phyloP scores from a whole-genome alignment of 2,113 vertebrate species.

The Tricholaema leucomelas region DNA sequence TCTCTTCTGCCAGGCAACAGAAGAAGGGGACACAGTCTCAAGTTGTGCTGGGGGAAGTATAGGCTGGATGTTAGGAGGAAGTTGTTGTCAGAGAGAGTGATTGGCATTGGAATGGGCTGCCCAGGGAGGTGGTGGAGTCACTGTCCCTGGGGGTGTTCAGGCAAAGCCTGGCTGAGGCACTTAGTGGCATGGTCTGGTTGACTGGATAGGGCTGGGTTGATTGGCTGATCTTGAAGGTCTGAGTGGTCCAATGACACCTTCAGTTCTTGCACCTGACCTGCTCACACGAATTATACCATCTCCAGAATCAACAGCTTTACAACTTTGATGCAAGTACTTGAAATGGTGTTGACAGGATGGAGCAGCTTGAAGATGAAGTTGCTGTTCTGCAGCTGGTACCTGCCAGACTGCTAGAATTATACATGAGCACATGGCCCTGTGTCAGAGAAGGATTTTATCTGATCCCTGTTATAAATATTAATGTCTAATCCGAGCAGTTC shows the following conservation, averaged over 20 bases:
- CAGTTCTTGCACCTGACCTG: background rate
- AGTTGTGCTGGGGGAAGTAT: too few species aligned
- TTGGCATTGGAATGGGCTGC: too few species aligned
- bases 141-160: too few species aligned
- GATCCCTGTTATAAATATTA: conserved; percentile 9
- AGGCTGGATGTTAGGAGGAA: too few species aligned
- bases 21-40: too few species aligned
- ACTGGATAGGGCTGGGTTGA: too few species aligned
- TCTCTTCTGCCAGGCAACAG: too few species aligned
- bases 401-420: background rate
- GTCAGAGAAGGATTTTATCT: background rate
- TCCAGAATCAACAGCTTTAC: background rate
- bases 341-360: background rate
- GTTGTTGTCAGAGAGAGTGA: too few species aligned
- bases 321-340: background rate
- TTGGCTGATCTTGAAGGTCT: too few species aligned
- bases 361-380: background rate
- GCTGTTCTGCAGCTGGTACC: background rate
- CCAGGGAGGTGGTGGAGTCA: too few species aligned
- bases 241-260: background rate
- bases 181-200: too few species aligned
- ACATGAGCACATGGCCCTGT: background rate
- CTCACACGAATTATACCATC: background rate
- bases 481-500: conserved; percentile 7
- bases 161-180: too few species aligned